Evolutionary conservation across 2,113 vertebrate species (phyloP).

Genomic region (Turdus rufiventris): DNA sequence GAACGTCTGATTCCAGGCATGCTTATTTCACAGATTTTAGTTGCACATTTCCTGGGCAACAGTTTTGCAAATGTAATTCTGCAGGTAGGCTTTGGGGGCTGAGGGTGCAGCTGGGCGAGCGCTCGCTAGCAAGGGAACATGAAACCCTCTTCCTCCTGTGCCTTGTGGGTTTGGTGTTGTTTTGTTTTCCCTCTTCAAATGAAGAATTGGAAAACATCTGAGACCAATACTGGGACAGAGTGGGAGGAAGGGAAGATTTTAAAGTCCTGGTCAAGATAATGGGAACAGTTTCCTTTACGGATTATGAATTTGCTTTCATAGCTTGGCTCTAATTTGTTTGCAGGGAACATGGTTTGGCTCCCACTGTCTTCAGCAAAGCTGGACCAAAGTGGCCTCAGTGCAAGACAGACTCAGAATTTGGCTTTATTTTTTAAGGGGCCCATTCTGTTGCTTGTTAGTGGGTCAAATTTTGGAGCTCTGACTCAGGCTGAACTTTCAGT

Average conservation of each 20-base stretch:
- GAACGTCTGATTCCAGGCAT: conserved; percentile 45
- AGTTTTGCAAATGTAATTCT: conserved; percentile 31
- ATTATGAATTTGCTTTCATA: background rate
- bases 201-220: background rate
- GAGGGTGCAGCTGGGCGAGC: background rate
- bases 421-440: background rate
- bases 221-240: background rate
- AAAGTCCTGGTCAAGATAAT: background rate
- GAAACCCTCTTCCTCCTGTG: background rate
- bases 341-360: background rate
- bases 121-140: background rate
- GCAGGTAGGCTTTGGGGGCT: conserved; percentile 28
- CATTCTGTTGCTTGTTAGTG: background rate
- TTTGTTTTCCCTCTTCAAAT: background rate
- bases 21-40: conserved; percentile 65
- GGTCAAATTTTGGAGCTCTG: conserved; percentile 8
- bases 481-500: conserved; percentile 52
- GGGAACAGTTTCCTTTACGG: background rate
- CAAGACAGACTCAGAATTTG: background rate
- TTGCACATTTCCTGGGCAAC: conserved; percentile 45
- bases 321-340: background rate
- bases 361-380: background rate
- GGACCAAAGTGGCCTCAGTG: background rate
- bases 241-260: conserved; percentile 2
- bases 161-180: background rate